Evolutionary conservation across 2,888 invertebrate species (phyloP).

Genomic region (Sarcophaga subvicina): DNA sequence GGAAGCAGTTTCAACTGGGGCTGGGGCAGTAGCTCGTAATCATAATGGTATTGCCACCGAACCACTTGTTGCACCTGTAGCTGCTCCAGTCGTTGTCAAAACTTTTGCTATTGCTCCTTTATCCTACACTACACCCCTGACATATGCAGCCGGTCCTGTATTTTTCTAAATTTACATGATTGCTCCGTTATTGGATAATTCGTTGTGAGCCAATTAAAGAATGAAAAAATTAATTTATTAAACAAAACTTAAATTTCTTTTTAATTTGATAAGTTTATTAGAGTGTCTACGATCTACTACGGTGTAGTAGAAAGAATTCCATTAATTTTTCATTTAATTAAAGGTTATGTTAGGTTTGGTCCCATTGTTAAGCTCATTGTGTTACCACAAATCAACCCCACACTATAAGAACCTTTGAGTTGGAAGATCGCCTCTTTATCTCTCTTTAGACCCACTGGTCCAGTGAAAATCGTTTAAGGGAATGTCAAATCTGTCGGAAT

Average conservation of each 20-base stretch:
- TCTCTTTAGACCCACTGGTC: too few relatives aligned
- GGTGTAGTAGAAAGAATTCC: too few relatives aligned
- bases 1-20: slow-evolving; percentile 73
- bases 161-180: slow-evolving; percentile 2
- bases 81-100: slow-evolving; percentile 42
- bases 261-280: not conserved
- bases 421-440: too few relatives aligned
- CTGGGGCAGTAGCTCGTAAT: slow-evolving; percentile 20
- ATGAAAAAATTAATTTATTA: slow-evolving; percentile 20
- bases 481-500: too few relatives aligned
- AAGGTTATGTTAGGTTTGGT: too few relatives aligned
- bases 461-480: too few relatives aligned
- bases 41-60: slow-evolving; percentile 47
- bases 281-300: not conserved
- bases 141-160: slow-evolving; percentile 34
- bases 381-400: too few relatives aligned
- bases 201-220: slow-evolving; percentile 27
- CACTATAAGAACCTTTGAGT: too few relatives aligned
- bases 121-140: slow-evolving; percentile 47
- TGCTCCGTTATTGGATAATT: not conserved
- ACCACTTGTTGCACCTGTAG: slow-evolving; percentile 55
- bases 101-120: not conserved
- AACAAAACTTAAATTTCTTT: not conserved
- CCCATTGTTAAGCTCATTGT: too few relatives aligned
- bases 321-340: too few relatives aligned